Evolutionary conservation across 1,140 invertebrate species (phyloP).

Genomic region (Neodiprion fabricii): DNA sequence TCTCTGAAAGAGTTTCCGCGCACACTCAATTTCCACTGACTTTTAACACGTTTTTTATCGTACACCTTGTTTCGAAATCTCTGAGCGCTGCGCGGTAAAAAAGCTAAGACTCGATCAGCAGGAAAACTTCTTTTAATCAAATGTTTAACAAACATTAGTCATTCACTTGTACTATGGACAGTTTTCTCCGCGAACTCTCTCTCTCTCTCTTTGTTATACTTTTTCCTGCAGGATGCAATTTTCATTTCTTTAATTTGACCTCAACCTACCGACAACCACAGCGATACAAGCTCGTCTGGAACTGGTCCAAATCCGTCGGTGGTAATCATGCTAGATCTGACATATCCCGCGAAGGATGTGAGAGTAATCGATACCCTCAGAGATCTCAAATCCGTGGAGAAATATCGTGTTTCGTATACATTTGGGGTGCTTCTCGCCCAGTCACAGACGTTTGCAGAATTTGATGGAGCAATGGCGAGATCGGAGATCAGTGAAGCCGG

Average conservation of each 20-base stretch:
- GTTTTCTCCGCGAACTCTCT: background rate
- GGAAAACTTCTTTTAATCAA: background rate
- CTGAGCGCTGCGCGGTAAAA: background rate
- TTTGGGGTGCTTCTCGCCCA: background rate
- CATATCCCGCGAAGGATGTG: background rate
- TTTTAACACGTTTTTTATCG: background rate
- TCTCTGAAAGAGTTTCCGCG: background rate
- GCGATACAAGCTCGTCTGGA: background rate
- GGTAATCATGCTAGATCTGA: background rate
- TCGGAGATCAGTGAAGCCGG: background rate
- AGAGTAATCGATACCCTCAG: background rate
- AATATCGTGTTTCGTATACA: no score
- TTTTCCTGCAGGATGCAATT: no score
- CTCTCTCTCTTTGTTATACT: background rate
- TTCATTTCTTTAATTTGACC: no score
- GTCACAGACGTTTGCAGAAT: background rate
- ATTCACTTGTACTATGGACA: background rate
- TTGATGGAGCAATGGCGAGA: background rate
- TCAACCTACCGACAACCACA: no score
- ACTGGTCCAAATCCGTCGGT: background rate
- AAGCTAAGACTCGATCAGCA: background rate
- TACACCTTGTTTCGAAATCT: background rate
- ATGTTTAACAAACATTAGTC: background rate
- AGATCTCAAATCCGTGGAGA: no score
- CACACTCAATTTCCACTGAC: background rate